Evolutionary conservation across 2,113 vertebrate genomes (phyloP).

Genomic region (Electrona antarctica): DNA sequence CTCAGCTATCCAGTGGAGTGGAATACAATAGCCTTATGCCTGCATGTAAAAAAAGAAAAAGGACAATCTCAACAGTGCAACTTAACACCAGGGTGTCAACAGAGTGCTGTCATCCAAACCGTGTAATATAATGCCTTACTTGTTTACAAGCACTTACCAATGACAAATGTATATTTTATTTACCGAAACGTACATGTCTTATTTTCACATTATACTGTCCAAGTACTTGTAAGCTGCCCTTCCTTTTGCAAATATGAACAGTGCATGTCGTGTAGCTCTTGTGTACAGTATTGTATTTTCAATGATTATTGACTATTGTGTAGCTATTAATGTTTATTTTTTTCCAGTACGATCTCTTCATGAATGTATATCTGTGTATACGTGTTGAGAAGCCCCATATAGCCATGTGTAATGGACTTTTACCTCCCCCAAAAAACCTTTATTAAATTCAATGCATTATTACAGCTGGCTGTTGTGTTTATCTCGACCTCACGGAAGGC

Average conservation of each 20-base stretch:
- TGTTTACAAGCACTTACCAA: constrained; percentile 80
- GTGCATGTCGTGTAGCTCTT: constrained; percentile 62
- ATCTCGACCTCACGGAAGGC: neutral
- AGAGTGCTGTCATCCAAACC: constrained; percentile 65
- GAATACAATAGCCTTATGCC: constrained; percentile 19
- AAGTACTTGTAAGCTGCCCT: constrained; percentile 34
- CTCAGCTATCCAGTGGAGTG: constrained; percentile 40
- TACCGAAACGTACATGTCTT: constrained; percentile 69
- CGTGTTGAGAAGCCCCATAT: constrained; percentile 52
- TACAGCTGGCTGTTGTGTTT: constrained; percentile 31
- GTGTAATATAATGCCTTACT: constrained; percentile 73
- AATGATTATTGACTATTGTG: constrained; percentile 50
- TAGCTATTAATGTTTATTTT: constrained; percentile 21
- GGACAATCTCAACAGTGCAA: constrained; percentile 70
- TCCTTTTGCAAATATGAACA: constrained; percentile 47
- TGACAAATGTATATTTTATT: constrained; percentile 76
- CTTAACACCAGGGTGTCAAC: constrained; percentile 60
- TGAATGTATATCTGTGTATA: constrained; percentile 60
- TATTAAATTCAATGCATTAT: constrained; percentile 76
- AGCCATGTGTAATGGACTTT: constrained; percentile 54
- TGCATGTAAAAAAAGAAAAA: constrained; percentile 44
- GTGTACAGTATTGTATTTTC: constrained; percentile 59
- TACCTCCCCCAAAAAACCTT: constrained; percentile 55
- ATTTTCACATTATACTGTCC: constrained; percentile 61
- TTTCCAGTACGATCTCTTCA: constrained; percentile 41